phyloP scores from a whole-genome alignment of 2,888 invertebrate genomes.

The Orchesella flavescens region DNA sequence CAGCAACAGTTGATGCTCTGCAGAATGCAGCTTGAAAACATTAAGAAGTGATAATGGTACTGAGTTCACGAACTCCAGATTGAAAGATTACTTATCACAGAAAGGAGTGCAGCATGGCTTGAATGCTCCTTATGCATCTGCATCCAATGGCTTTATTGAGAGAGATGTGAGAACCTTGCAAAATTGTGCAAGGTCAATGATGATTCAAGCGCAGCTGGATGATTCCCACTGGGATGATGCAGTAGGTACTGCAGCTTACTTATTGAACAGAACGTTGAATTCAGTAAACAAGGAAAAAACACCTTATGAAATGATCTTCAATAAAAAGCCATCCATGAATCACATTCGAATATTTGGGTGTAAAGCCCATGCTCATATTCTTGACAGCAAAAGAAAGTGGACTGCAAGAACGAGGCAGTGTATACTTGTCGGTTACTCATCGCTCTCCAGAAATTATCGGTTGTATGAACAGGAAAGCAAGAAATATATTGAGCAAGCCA shows the following conservation, averaged over 20 bases:
- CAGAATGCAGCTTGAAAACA: constrained; percentile 24
- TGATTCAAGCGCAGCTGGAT: constrained; percentile 72
- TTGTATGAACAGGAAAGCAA: constrained; percentile 62
- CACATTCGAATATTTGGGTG: constrained; percentile 71
- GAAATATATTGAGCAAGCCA: constrained; percentile 67
- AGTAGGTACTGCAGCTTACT: constrained; percentile 73
- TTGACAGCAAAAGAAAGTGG: constrained; percentile 44
- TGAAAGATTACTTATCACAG: constrained; percentile 24
- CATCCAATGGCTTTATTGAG: constrained; percentile 53
- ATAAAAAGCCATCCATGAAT: constrained; percentile 68
- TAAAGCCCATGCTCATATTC: constrained; percentile 51
- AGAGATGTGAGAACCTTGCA: constrained; percentile 50
- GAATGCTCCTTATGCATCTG: constrained; percentile 29
- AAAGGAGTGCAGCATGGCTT: constrained; percentile 39
- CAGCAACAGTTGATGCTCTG: neutral
- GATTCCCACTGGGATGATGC: constrained; percentile 73
- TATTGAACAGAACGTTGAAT: constrained; percentile 72
- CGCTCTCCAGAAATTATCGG: neutral
- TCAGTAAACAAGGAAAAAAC: constrained; percentile 56
- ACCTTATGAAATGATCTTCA: constrained; percentile 70
- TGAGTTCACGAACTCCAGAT: constrained; percentile 23
- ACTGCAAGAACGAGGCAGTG: constrained; percentile 16
- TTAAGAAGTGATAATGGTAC: constrained; percentile 54
- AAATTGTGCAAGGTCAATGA: constrained; percentile 72
- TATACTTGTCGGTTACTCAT: constrained; percentile 67